These are phyloP conservation scores for Psammodynastes pulverulentus DNA, from an alignment of 2,113 vertebrate species.

Conservation along the genomic window DNA sequence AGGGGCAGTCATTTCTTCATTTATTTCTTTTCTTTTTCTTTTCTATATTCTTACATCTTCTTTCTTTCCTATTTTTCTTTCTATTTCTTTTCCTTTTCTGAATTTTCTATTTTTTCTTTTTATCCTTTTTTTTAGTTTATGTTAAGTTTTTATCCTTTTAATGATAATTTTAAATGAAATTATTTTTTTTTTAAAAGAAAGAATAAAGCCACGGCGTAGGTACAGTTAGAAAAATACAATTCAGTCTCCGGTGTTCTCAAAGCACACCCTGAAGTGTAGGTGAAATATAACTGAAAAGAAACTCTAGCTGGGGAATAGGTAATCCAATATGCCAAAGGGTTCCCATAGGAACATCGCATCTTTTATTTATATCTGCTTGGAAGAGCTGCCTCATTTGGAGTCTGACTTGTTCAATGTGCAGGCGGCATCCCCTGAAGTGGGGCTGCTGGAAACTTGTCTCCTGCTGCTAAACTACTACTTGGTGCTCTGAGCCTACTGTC, in stretches of 20 bases:
- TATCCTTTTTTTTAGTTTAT: not conserved
- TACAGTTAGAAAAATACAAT: slow-evolving; percentile 23
- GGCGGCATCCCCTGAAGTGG: slow-evolving; percentile 23
- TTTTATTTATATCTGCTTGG: slow-evolving; percentile 42
- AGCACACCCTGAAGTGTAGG: slow-evolving; percentile 16
- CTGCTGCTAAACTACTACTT: slow-evolving; percentile 24
- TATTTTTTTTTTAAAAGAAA: not conserved
- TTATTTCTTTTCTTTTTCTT: not conserved
- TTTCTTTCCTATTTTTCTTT: not conserved
- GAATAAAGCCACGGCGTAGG: not conserved
- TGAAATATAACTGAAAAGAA: slow-evolving; percentile 46
- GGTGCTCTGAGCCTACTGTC: slow-evolving; percentile 45
- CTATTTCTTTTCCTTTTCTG: not conserved
- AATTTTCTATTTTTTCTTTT: not conserved
- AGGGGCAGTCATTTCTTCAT: not conserved
- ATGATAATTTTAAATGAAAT: not conserved
- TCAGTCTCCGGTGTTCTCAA: not conserved
- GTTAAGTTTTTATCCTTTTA: not conserved
- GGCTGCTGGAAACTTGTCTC: slow-evolving; percentile 39
- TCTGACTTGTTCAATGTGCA: slow-evolving; percentile 33
- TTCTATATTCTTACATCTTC: not conserved
- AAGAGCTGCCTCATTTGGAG: slow-evolving; percentile 38
- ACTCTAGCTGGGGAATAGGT: slow-evolving; percentile 27
- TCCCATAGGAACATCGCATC: slow-evolving; percentile 52
- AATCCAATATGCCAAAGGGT: slow-evolving; percentile 33